A percentile compares a stretch with the other conserved stretches of the same genome.
Conservation (phyloP, 2,113 vertebrate genomes). For the Camelus dromedarius region DNA sequence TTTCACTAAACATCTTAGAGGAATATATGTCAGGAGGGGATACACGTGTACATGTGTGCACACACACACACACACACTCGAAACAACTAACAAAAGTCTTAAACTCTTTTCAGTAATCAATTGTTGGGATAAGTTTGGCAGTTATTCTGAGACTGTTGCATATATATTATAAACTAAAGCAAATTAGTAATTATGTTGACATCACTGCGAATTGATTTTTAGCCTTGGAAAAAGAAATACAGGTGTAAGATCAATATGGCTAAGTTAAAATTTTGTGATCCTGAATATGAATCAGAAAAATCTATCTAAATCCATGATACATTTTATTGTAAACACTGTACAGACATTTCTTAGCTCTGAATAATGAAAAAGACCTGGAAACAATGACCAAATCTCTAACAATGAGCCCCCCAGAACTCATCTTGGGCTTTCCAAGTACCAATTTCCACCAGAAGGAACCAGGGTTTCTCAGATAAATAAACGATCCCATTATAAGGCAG, state of each 20-base stretch:
- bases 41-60: no score
- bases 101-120: background rate
- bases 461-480: background rate
- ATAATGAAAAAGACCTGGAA: background rate
- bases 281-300: background rate
- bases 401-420: background rate
- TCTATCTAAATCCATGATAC: background rate
- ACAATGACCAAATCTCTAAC: background rate
- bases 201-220: background rate
- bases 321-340: constrained; percentile 24
- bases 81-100: background rate
- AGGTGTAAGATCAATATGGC: background rate
- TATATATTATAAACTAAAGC: background rate
- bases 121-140: background rate
- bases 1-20: background rate
- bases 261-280: background rate
- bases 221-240: background rate
- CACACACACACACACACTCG: background rate
- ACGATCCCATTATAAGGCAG: background rate
- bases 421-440: background rate
- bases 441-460: background rate
- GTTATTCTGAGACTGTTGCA: background rate
- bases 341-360: background rate
- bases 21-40: background rate
- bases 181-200: constrained; percentile 24